Base-by-base conservation (phyloP, 2,888 invertebrate genomes). In the Andrena trimmerana region DNA sequence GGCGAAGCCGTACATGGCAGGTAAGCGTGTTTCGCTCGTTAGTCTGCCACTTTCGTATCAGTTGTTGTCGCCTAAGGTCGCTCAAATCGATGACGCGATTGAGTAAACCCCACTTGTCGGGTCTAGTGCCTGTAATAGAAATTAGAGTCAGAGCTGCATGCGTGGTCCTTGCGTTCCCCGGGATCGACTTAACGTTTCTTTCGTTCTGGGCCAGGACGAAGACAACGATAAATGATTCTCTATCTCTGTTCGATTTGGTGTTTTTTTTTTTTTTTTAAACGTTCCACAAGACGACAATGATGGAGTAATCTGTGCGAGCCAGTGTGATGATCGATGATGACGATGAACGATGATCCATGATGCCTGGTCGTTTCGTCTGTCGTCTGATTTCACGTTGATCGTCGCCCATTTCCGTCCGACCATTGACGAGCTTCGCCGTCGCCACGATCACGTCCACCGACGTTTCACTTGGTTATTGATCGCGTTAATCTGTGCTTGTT, bases 31-130 rank as follows among this genome's bases (percentile, higher is more conserved):
- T 85, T 83, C 88, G 88, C 76, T 93, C 93, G 73, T 90, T 90
- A 81, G 91, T 90, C 80, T 89, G 89, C 93, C 93, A 94, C 60
- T 94, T 93, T 90, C 93, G 91, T 74, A 89, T 78, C 78, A 94
- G 92, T 86, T 93, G 93, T 88, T 92, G 93, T 84, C 92, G 89
- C 86, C 91, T 93, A 69, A 93, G 90, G 89, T 93, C 92, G 88
- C 93, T 94, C 89, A 93, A 85, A 83, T 93, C 93, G 86, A 91
- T 88, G 86, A 92, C 86, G 82, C 91, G 92, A 87, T 91, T 90
- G 80, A 93, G 90, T 85, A 92, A 86, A 33, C 88, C 89, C 92
- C 92, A 92, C 86, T 92, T 91, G 88, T 90, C 89, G 79, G 93
- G 91, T 86, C 90, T 91, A 92, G 85, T 85, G 86, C 92, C 94